A percentile compares a stretch with the other conserved stretches of the same genome.
These are phyloP conservation scores for Muscicapa comitata DNA, from an alignment of 2,797 vertebrate species.

Conservation along the genomic window DNA sequence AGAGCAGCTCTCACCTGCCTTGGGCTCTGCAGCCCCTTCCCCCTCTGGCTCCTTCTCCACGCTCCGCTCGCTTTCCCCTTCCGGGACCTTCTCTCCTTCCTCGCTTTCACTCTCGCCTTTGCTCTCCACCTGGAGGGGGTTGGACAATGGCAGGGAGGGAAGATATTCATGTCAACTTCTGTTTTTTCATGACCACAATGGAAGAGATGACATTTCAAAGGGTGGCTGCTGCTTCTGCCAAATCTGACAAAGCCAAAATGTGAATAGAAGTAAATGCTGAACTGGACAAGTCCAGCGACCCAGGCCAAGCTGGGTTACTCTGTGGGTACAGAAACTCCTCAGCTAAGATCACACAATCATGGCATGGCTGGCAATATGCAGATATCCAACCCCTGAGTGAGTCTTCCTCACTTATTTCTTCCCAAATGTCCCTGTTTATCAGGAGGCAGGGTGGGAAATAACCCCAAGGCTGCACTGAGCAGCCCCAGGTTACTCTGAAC, in stretches of 20 bases:
- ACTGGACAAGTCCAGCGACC: not conserved
- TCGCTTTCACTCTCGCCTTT: conserved; percentile 70
- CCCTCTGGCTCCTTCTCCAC: conserved; percentile 69
- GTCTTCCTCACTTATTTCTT: not conserved
- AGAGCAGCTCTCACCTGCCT: conserved; percentile 62
- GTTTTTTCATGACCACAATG: not conserved
- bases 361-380: not conserved
- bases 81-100: conserved; percentile 67
- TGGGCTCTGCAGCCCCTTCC: conserved; percentile 62
- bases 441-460: not conserved
- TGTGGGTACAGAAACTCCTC: not conserved
- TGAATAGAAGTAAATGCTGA: not conserved
- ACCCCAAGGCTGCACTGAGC: not conserved
- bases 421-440: not conserved
- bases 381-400: not conserved
- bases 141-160: not conserved
- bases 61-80: conserved; percentile 72
- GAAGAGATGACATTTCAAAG: not conserved
- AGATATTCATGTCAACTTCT: rapidly evolving
- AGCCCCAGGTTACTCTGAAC: not conserved
- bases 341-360: not conserved
- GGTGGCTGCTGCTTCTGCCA: not conserved
- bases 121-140: conserved; percentile 60
- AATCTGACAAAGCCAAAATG: not conserved
- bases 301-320: not conserved